A percentile compares a stretch with the other conserved stretches of the same genome.
These are phyloP conservation scores for Scarus forsteni DNA, from an alignment of 2,797 vertebrate genomes.

Conservation along the genomic window DNA sequence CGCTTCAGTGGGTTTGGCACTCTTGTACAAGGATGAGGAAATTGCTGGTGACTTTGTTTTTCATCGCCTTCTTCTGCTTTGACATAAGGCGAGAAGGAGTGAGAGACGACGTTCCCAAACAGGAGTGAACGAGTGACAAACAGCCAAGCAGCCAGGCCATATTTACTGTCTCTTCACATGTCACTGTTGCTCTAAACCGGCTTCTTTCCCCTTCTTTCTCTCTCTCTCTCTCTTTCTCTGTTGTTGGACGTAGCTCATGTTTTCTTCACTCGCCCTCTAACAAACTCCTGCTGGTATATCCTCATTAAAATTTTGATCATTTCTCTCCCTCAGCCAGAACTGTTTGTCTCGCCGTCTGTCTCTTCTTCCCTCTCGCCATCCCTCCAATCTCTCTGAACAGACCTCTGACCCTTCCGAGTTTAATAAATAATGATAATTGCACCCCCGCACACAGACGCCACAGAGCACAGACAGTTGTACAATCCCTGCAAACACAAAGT, in stretches of 20 bases:
- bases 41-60: constrained; percentile 74
- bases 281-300: constrained; percentile 43
- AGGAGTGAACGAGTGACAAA: constrained; percentile 39
- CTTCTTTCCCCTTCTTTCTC: constrained; percentile 1
- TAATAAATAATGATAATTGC: constrained; percentile 59
- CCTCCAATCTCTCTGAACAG: constrained; percentile 32
- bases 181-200: constrained; percentile 5
- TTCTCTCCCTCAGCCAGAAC: constrained; percentile 25
- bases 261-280: constrained; percentile 31
- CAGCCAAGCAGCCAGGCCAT: constrained; percentile 38
- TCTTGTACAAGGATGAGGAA: constrained; percentile 66
- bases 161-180: constrained; percentile 38
- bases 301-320: constrained; percentile 55
- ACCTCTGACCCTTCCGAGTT: constrained; percentile 49
- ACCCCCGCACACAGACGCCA: constrained; percentile 12
- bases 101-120: constrained; percentile 56
- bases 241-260: constrained; percentile 32
- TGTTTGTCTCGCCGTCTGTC: constrained; percentile 20
- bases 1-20: constrained; percentile 65
- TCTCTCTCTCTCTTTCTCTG: constrained; percentile 12
- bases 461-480: constrained; percentile 1
- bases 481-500: background rate
- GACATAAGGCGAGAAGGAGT: constrained; percentile 55
- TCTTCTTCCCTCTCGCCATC: constrained; percentile 17
- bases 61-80: constrained; percentile 61